Percentiles rank a stretch among this genome's conserved stretches.
phyloP scores from a whole-genome alignment of 2,797 vertebrate genomes.

The Sebastiscus albofasciatus region DNA sequence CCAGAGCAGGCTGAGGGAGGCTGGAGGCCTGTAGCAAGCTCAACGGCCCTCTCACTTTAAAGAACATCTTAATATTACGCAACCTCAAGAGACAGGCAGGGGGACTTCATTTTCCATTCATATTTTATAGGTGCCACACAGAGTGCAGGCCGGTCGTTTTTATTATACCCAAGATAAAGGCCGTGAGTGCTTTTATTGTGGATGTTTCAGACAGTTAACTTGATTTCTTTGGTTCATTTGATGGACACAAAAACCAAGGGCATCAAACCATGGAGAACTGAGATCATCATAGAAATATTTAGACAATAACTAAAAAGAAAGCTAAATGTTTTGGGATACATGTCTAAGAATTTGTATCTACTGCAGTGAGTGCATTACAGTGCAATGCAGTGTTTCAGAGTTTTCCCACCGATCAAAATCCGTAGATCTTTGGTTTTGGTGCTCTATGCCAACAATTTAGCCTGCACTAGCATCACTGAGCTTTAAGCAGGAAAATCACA shows the following conservation, averaged over 20 bases:
- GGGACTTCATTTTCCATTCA: constrained; percentile 2
- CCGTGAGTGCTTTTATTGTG: neutral
- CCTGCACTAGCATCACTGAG: neutral
- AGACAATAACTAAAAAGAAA: neutral
- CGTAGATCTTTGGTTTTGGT: neutral
- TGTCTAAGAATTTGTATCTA: neutral
- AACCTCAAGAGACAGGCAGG: constrained; percentile 18
- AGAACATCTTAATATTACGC: constrained; percentile 16
- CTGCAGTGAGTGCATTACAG: neutral
- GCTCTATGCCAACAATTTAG: neutral
- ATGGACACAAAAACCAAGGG: neutral
- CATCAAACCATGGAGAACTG: neutral
- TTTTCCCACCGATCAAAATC: neutral
- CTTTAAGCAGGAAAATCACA: neutral
- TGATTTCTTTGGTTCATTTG: neutral
- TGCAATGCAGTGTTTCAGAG: neutral
- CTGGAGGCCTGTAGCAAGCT: constrained; percentile 13
- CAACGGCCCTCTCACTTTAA: neutral
- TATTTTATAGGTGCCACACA: neutral
- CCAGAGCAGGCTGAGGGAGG: constrained; percentile 4
- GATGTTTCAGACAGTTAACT: neutral
- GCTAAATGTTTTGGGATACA: neutral
- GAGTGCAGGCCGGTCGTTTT: neutral
- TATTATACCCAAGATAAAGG: neutral
- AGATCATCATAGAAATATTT: neutral